Evolutionary conservation across 2,888 invertebrate genomes (phyloP), one percentile per base, ranked within the genome.

Genomic region (Nomada ruficornis): DNA sequence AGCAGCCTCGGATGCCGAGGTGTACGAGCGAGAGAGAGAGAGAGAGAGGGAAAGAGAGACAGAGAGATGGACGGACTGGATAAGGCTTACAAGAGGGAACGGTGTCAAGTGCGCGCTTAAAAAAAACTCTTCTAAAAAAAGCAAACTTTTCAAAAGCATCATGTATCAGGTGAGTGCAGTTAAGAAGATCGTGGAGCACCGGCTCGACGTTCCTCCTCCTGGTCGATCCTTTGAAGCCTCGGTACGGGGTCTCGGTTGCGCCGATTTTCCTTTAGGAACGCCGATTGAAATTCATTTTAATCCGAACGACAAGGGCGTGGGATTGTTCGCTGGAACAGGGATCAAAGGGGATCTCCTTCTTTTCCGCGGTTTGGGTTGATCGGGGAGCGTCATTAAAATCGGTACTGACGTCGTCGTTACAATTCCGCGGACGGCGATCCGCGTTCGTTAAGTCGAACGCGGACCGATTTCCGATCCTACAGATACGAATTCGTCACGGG

Each of bases 131-230:
- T 83, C 82, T 77, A 78, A 74, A 83, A 83, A 82, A 83, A 83
- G 83, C 82, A 83, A 83, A 82, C 83, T 83, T 83, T 69, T 82
- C 70, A 78, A 77, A 82, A 83, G 83, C 82, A 77, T 69, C 73
- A 54, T 71, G 78, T 78, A 83, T 83, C 70, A 82, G 83, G 68
- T 70, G 78, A 59, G 74, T 29, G 68, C 68, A 82, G 82, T 83
- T 83, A 77, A 83, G 82, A 76, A 82, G 67, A 77, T 63, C 68
- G 81, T 75, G 20, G 71, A 80, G 82, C 76, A 57, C 76, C 64
- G 36, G 10, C 67, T 71, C 71, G 57, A 67, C 55, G 69, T 70
- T 74, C 55, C 64, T 36, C 62, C 74, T 26, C 57, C 42, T 69
- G 60, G 77, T 77, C 76, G 74, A 74, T 81, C 81, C 74, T 80